Conservation (phyloP, 2,888 invertebrate genomes). For the Gymnocheta viridis region DNA sequence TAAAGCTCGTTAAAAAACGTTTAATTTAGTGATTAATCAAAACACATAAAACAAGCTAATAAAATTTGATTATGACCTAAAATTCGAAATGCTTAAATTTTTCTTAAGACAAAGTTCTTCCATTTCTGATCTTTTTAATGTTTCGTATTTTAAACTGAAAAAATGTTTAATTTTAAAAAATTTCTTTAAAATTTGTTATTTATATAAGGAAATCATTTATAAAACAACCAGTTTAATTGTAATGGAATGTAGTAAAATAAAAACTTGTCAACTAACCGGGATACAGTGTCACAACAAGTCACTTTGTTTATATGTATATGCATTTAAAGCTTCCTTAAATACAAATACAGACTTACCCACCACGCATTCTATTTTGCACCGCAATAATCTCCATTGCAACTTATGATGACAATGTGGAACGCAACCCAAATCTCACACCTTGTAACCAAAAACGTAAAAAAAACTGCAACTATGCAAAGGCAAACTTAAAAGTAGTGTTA, state of each 20-base stretch:
- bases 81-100: neutral
- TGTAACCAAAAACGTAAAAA: slow-evolving; percentile 67
- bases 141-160: neutral
- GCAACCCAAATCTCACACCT: slow-evolving; percentile 70
- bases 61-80: slow-evolving; percentile 4
- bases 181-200: slow-evolving; percentile 1
- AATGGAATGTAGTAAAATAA: slow-evolving; percentile 23
- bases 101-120: neutral
- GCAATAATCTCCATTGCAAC: slow-evolving; percentile 42
- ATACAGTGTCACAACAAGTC: slow-evolving; percentile 67
- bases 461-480: slow-evolving; percentile 50
- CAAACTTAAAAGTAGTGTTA: slow-evolving; percentile 56
- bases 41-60: neutral
- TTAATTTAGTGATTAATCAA: neutral
- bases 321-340: slow-evolving; percentile 30
- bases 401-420: slow-evolving; percentile 68
- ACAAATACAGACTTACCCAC: slow-evolving; percentile 21
- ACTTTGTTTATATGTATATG: slow-evolving; percentile 40
- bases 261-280: slow-evolving; percentile 67
- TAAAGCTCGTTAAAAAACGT: neutral
- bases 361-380: slow-evolving; percentile 2
- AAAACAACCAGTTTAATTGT: slow-evolving; percentile 18
- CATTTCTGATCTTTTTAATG: neutral
- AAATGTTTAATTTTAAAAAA: neutral
- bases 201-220: slow-evolving; percentile 19